Base-by-base conservation (phyloP, 2,888 invertebrate species). In the Pheosia tremula region DNA sequence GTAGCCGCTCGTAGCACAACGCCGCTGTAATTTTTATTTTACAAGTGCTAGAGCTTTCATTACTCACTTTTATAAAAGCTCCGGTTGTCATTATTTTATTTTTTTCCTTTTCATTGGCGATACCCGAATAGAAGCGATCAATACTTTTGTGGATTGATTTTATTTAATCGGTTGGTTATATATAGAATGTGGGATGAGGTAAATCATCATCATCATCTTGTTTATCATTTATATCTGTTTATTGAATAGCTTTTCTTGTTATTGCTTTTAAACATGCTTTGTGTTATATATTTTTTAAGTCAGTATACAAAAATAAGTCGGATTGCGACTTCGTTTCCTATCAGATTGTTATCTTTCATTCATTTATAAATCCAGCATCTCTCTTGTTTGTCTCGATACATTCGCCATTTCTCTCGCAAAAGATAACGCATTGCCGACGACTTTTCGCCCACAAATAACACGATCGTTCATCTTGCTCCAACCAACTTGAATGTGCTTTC, bases 1-100 rank as follows among this genome's bases (percentile, higher is more conserved):
- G 73, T 73, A 74, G 69, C 74, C 13, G 43, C 41, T 10, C 67
- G 73, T 73, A 69, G 69, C 64, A 11, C 41, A 57, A 50, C 43
- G 47, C 49, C 53, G 54, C 54, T 47, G 54, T 39, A 39, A 55
- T 13, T 24, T 55, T 39, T 8, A 53, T 37, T 4, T 53, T 53
- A 53, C 53, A 37, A 8, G 47, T 4, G 47, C 11, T 47, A 50
- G 4, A 7, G 24, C 24, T 50, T 24, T 24, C 50, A 50, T 50
- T 24, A 24, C 24, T 7, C 13, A 13, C 24, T 50, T 50, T 24
- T 50, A 50, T 24, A 24, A 50, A 50, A 3, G 50, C 24, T 50
- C 8, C 50, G 24, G 50, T 50, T 50, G 24, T 50, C 9, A 50
- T 50, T 50, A 50, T 1, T 39, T 45, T 50, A 24, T 24, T 50